These are phyloP conservation scores for Xenentodon cancila DNA, from an alignment of 2,797 vertebrate species.

Conservation along the genomic window DNA sequence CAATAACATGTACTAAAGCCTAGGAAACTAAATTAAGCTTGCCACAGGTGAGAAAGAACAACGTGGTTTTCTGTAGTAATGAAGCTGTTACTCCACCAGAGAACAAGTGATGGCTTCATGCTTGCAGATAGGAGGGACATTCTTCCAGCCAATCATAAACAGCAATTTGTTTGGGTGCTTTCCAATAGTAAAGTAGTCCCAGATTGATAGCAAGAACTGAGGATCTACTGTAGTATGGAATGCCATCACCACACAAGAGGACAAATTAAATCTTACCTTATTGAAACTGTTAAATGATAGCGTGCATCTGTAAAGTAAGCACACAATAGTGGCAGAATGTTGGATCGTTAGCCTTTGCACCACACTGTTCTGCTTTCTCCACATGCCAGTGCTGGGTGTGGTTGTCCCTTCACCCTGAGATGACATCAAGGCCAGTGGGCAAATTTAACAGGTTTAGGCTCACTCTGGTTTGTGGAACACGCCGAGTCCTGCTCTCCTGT, in stretches of 20 bases:
- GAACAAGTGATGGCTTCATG: conserved; percentile 24
- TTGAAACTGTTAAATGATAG: neutral
- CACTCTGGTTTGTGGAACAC: conserved; percentile 60
- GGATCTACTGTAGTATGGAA: conserved; percentile 21
- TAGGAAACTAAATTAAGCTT: no score
- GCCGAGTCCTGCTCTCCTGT: conserved; percentile 63
- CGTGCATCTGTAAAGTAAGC: neutral
- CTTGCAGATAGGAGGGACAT: conserved; percentile 58
- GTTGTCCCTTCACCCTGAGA: conserved; percentile 63
- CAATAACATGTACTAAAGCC: no score
- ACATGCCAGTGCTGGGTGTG: conserved; percentile 72
- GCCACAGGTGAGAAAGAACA: conserved; percentile 9
- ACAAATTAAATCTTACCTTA: neutral
- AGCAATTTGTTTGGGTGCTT: conserved; percentile 51
- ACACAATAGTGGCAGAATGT: neutral
- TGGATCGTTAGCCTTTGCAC: conserved; percentile 21
- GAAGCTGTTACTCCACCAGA: conserved; percentile 16
- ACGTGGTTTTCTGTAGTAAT: conserved; percentile 25
- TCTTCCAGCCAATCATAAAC: conserved; percentile 58
- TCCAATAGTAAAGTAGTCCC: conserved; percentile 60
- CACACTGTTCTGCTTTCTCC: conserved; percentile 36
- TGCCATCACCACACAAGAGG: conserved; percentile 6
- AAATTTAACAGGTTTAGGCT: conserved; percentile 77
- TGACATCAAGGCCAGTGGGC: conserved; percentile 60
- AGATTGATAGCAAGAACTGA: conserved; percentile 47